Base-by-base conservation (phyloP, 2,888 invertebrate genomes). In the Stenolophus ochropezus region DNA sequence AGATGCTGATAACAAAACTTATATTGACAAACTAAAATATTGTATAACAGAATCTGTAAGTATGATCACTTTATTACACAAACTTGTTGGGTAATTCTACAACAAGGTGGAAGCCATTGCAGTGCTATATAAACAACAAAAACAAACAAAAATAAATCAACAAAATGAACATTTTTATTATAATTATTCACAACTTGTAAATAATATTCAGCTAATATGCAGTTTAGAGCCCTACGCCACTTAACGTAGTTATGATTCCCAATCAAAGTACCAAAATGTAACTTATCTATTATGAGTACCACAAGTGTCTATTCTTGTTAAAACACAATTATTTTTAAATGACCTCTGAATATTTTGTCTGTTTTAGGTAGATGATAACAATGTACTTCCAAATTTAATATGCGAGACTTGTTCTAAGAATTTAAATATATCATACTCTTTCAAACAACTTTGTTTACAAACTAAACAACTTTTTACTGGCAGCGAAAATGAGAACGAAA, bases 1-100 rank as follows among this genome's bases (percentile, higher is more conserved):
- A n/a, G 74, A 49, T 16, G 20, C 47, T 49, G 74, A 74, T 49
- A 49, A 20, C 5, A 49, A 51, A 20, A 74, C 20, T 21, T 74
- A 49, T 14, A 51, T 20, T 21, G 21, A 47, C 14, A 74, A 74
- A 74, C 21, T 74, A 49, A 23, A 20, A 5, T 74, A 49, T 23
- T 74, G 74, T 23, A 23, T 74, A 21, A n/a, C 74, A n/a, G 74
- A 74, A 23, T 21, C 51, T 51, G 74, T 74, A 74, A 74, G 74
- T 74, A 74, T 6, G n/a, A 2, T 49, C n/a, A 1, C 14, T 49
- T 49, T 49, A 14, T 6, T 5, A 49, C 0, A 18, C 8, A 20
- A 14, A 53, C 6, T 65, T 69, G 33, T 27, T 69, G 14, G n/a
- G 16, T 69, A 69, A 69, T 27, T 42, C 69, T 14, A 33, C 33